Conservation (phyloP, 2,888 invertebrate species). For the Lysandra coridon region DNA sequence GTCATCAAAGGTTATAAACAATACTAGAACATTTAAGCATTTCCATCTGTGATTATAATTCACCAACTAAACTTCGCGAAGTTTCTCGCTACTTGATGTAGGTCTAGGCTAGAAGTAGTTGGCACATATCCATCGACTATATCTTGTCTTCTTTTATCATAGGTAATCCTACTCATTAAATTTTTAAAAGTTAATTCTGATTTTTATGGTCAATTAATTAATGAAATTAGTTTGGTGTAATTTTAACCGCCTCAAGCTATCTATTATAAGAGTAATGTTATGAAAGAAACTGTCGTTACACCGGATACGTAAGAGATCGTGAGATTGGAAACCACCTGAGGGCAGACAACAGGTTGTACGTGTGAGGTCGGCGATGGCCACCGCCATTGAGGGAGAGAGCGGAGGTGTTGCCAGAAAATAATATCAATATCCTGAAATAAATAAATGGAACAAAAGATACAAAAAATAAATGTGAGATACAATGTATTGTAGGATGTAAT, state of each 20-base stretch:
- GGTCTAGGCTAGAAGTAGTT: no score
- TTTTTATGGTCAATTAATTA: not conserved
- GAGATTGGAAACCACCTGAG: constrained; percentile 52
- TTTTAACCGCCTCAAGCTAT: not conserved
- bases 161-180: not conserved
- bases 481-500: no score
- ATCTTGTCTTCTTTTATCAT: not conserved
- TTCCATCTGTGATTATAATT: no score
- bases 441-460: not conserved
- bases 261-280: constrained; percentile 13
- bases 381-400: constrained; percentile 58
- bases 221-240: not conserved
- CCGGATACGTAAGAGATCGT: constrained; percentile 33
- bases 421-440: not conserved
- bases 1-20: no score
- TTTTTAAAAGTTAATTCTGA: not conserved
- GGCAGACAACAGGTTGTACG: constrained; percentile 42
- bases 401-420: constrained; percentile 39
- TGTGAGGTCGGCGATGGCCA: constrained; percentile 57
- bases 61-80: not conserved
- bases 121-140: not conserved
- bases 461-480: not conserved
- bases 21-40: no score
- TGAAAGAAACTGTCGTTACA: constrained; percentile 26
- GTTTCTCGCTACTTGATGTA: not conserved